Conservation (phyloP, 2,888 invertebrate species). For the Lepetodrilus schrolli region DNA sequence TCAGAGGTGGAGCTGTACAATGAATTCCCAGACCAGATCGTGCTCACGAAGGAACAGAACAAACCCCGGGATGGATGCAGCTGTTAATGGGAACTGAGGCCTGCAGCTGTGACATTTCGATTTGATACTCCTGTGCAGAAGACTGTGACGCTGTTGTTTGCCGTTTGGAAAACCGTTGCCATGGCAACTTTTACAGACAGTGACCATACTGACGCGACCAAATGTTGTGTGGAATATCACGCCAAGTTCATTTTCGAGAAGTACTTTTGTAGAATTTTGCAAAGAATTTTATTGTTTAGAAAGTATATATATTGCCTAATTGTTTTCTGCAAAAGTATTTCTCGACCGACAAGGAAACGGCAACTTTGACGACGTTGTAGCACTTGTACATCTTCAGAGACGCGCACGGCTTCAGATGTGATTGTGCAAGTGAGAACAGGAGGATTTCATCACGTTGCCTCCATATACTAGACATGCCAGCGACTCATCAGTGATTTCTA, state of each 20-base stretch:
- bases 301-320: conserved; percentile 4
- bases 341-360: not conserved
- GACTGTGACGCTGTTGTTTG: not conserved
- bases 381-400: not conserved
- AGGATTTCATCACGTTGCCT: conserved; percentile 1
- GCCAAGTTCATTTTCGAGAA: not conserved
- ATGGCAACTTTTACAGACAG: too few relatives aligned
- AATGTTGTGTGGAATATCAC: not conserved
- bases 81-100: conserved; percentile 56
- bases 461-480: not conserved
- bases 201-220: not conserved
- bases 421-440: not conserved
- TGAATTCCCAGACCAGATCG: conserved; percentile 97
- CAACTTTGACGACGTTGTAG: not conserved
- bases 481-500: conserved; percentile 19
- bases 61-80: conserved; percentile 64
- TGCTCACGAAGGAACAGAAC: conserved; percentile 68
- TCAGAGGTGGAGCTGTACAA: conserved; percentile 93
- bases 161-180: too few relatives aligned
- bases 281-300: conserved; percentile 20
- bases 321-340: conserved; percentile 2
- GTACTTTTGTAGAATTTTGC: not conserved
- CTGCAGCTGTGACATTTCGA: conserved; percentile 8
- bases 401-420: not conserved
- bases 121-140: not conserved